These are phyloP conservation scores for Cyanoderma ruficeps DNA, from an alignment of 2,113 vertebrate genomes.

Conservation along the genomic window DNA sequence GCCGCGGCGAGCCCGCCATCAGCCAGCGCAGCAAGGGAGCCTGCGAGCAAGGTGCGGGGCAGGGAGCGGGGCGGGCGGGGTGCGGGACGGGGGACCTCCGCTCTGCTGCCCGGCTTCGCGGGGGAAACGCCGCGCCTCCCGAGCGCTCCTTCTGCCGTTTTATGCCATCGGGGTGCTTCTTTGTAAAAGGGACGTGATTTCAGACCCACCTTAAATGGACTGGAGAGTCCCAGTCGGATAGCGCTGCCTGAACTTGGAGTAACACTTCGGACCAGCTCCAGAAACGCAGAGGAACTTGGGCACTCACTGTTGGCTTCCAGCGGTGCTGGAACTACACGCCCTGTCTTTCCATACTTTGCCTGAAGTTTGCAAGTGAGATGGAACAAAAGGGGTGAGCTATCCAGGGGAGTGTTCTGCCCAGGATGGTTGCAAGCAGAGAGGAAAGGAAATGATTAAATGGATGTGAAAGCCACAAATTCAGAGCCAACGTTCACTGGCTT, in stretches of 20 bases:
- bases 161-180: fast-evolving
- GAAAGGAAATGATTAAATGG: neutral
- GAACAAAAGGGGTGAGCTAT: neutral
- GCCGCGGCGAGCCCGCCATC: conserved; percentile 70
- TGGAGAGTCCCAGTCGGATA: neutral
- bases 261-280: neutral
- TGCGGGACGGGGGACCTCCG: neutral
- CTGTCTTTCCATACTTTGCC: neutral
- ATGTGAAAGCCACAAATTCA: neutral
- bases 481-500: neutral
- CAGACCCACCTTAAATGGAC: neutral
- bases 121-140: neutral
- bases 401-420: neutral
- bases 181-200: neutral
- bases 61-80: neutral
- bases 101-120: fast-evolving
- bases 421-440: neutral
- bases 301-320: neutral
- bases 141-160: neutral
- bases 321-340: neutral
- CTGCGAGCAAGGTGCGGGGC: conserved; percentile 84
- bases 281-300: neutral
- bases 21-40: conserved; percentile 84
- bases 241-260: neutral
- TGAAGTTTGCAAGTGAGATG: neutral